A percentile compares a stretch with the other conserved stretches of the same genome.
Conservation (phyloP, 2,113 vertebrate genomes). For the Podarcis raffonei region DNA sequence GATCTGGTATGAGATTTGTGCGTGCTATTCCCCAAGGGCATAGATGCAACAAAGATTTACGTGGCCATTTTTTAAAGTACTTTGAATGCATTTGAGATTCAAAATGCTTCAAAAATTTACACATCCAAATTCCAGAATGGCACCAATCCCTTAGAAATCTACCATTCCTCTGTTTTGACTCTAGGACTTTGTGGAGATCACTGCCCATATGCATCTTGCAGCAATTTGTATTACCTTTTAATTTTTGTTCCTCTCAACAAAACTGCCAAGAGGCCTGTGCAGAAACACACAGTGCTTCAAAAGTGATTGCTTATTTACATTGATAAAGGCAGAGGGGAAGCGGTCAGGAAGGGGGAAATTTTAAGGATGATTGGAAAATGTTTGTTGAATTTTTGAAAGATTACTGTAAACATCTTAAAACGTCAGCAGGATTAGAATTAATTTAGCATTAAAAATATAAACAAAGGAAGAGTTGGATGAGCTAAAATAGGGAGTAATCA, state of each 20-base stretch:
- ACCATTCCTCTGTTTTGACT: neutral
- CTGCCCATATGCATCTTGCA: neutral
- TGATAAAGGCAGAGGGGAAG: neutral
- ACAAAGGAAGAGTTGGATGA: too few species aligned
- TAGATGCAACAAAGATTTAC: neutral
- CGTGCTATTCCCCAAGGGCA: neutral
- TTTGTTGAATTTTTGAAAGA: too few species aligned
- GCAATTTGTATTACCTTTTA: neutral
- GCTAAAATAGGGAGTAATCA: too few species aligned
- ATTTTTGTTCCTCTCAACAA: neutral
- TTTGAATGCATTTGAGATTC: neutral
- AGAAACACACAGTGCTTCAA: too few species aligned
- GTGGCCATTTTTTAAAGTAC: neutral
- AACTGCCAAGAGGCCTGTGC: neutral
- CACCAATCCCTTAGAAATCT: neutral
- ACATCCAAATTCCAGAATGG: neutral
- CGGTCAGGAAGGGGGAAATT: too few species aligned
- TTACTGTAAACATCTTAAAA: too few species aligned
- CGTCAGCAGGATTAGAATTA: too few species aligned
- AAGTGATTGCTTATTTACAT: neutral
- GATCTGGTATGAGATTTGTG: neutral
- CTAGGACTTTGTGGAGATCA: neutral
- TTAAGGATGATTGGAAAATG: too few species aligned
- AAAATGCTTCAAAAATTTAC: neutral
- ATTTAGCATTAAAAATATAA: too few species aligned